Base-by-base conservation (phyloP, 2,113 vertebrate species). In the Cavia porcellus region DNA sequence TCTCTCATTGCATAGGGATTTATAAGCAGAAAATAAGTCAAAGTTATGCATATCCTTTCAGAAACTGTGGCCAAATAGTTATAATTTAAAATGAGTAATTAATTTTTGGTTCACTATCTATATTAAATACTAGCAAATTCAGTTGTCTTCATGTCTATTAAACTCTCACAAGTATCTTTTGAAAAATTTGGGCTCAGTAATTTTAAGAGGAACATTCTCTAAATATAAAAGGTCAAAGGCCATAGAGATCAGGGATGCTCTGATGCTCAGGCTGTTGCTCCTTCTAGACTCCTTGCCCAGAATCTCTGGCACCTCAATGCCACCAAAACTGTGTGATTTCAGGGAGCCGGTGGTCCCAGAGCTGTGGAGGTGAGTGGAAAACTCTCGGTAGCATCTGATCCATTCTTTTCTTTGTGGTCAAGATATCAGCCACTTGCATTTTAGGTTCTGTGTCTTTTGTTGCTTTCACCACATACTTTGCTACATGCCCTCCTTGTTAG, bases 91-190 rank as follows among this genome's bases (percentile, higher is more conserved):
- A 64, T 47, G 1, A 7, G 15, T 79, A 72, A 83, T 86, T 90
- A 42, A 87, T 74, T 88, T 14, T 92, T 62, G 12, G 4, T 35
- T 55, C 35, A 68, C 90, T 90, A 61, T 90, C 84, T 92, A 19
- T 5, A 47, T 47, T 70, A 17, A 88, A 90, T 84, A 42, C 6
- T 59, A 64, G 24, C 9, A 9, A 45, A 85, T 85, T 20, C 45
- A 81, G 13, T 89, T 95, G 38, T 88, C 90, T 83, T 90, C 8
- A 47, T 81, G 90, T 9, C 7, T 59, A 8, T 70, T 52, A 64
- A 57, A 72, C 72, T 81, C 85, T 50, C 5, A 64, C 93, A 89
- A 92, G 72, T 93, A 45, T 64, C 72, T 47, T 91, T 83, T 74
- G 50, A 80, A 25, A 14, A 47, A 25, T 30, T 80, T 11, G 30